Conservation (phyloP, 2,888 invertebrate species). For the Lithophane ornitopus region DNA sequence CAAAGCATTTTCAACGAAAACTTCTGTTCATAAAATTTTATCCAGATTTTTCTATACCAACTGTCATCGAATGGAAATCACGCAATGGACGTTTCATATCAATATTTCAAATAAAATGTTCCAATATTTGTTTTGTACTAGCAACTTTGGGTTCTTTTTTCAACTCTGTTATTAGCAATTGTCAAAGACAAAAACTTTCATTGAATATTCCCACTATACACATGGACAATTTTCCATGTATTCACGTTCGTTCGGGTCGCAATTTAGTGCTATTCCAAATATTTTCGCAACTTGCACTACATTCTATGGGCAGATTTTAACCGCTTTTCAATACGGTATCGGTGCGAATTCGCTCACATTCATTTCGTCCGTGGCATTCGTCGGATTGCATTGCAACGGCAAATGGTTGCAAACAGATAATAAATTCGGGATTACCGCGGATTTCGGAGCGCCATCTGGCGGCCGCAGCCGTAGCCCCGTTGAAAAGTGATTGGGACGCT, state of each 20-base stretch:
- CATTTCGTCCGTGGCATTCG: slow-evolving; percentile 75
- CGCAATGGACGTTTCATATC: slow-evolving; percentile 22
- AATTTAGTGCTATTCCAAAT: slow-evolving; percentile 51
- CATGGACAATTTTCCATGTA: slow-evolving; percentile 5
- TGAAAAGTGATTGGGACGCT: slow-evolving; percentile 81
- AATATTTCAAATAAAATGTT: slow-evolving; percentile 29
- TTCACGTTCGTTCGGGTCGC: slow-evolving; percentile 2
- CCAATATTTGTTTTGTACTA: slow-evolving; percentile 24
- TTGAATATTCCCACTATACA: slow-evolving; percentile 3
- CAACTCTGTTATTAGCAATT: neutral
- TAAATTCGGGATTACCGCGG: slow-evolving; percentile 85
- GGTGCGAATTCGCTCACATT: slow-evolving; percentile 77
- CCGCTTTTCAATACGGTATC: slow-evolving; percentile 69
- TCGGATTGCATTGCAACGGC: slow-evolving; percentile 77
- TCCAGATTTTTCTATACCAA: slow-evolving; percentile 6
- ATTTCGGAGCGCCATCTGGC: slow-evolving; percentile 83
- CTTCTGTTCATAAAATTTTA: neutral
- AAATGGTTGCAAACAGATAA: slow-evolving; percentile 86
- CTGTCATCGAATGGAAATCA: slow-evolving; percentile 25
- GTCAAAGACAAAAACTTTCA: slow-evolving; percentile 2
- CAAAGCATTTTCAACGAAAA: slow-evolving; percentile 11
- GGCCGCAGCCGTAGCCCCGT: slow-evolving; percentile 71
- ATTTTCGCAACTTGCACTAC: slow-evolving; percentile 55
- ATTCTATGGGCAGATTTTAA: slow-evolving; percentile 63
- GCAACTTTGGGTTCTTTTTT: slow-evolving; percentile 5